Conservation (phyloP, 2,888 invertebrate genomes). For the Thereva unica region DNA sequence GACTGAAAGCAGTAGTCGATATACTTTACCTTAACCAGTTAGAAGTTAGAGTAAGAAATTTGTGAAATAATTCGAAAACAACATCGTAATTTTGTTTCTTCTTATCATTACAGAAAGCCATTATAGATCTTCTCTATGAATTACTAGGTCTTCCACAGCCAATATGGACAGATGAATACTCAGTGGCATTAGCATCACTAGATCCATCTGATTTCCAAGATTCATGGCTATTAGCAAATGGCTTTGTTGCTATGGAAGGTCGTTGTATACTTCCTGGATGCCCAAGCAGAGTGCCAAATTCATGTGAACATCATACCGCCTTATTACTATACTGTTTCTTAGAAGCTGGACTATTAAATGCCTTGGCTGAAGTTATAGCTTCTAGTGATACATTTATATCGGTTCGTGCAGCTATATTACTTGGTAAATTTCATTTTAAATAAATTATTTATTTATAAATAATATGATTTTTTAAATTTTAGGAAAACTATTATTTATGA, state of each 20-base stretch:
- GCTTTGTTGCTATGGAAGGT: conserved; percentile 94
- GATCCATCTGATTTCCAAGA: conserved; percentile 85
- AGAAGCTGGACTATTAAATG: conserved; percentile 83
- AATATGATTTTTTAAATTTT: conserved; percentile 26
- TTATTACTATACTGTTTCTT: conserved; percentile 86
- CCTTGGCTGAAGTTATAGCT: conserved; percentile 88
- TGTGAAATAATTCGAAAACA: not conserved
- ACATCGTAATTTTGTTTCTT: not conserved
- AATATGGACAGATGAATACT: conserved; percentile 91
- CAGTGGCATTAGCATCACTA: conserved; percentile 83
- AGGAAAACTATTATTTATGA: conserved; percentile 84
- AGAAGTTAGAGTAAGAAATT: conserved; percentile 78
- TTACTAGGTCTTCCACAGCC: conserved; percentile 85
- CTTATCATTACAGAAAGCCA: conserved; percentile 73
- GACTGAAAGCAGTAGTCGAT: conserved; percentile 77
- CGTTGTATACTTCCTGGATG: conserved; percentile 82
- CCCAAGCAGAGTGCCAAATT: conserved; percentile 82
- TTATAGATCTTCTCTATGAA: conserved; percentile 90
- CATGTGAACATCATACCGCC: conserved; percentile 88
- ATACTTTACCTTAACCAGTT: conserved; percentile 83
- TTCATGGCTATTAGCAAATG: conserved; percentile 87
- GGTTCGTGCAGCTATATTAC: conserved; percentile 85
- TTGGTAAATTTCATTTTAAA: conserved; percentile 62
- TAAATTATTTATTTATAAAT: conserved; percentile 1
- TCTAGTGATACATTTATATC: conserved; percentile 88